phyloP scores from a whole-genome alignment of 2,113 vertebrate genomes.

The Stictonetta naevosa region DNA sequence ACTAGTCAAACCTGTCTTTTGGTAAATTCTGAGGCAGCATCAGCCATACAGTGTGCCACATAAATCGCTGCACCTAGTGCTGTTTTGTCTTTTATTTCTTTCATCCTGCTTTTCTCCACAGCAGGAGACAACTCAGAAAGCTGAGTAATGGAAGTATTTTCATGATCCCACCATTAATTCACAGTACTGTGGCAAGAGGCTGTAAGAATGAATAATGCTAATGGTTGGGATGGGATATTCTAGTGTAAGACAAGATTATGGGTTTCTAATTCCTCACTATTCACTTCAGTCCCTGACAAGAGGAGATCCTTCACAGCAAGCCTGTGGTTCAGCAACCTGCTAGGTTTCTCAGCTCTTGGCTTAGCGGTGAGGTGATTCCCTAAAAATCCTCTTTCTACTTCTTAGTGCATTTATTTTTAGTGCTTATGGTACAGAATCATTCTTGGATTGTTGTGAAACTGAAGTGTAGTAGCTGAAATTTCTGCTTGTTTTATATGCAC shows the following conservation, averaged over 20 bases:
- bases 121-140: background rate
- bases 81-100: background rate
- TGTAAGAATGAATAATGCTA: background rate
- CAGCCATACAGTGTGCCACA: background rate
- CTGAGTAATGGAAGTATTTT: background rate
- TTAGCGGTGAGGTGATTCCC: background rate
- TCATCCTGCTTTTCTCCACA: background rate
- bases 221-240: background rate
- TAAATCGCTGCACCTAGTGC: background rate
- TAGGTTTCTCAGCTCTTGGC: background rate
- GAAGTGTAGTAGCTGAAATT: background rate
- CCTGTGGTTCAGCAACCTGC: background rate
- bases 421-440: background rate
- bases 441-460: background rate
- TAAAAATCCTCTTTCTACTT: background rate
- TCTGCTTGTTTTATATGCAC: background rate
- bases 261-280: background rate
- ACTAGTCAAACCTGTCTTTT: background rate
- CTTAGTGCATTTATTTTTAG: background rate
- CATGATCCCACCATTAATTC: background rate
- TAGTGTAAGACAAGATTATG: background rate
- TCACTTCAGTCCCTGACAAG: background rate
- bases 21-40: background rate
- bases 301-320: background rate
- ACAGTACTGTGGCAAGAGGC: background rate